Evolutionary conservation across 2,888 invertebrate species (phyloP).

Genomic region (Omphaloscelis lunosa): DNA sequence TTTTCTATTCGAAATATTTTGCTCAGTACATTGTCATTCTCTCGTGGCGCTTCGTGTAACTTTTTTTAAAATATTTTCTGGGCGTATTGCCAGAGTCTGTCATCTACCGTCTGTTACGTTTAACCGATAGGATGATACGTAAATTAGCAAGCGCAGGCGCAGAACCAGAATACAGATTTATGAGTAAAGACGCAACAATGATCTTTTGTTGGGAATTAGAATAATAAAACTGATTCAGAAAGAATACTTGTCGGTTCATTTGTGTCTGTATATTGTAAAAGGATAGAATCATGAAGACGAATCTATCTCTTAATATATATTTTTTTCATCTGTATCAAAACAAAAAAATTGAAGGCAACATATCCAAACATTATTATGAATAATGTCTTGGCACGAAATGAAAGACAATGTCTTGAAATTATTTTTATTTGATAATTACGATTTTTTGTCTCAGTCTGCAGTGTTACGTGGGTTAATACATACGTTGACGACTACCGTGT

Average conservation of each 20-base stretch:
- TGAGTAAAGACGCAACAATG: background rate
- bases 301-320: background rate
- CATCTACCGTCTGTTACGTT: background rate
- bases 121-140: background rate
- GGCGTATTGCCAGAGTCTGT: background rate
- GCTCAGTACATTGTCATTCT: background rate
- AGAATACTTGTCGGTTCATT: too few species aligned
- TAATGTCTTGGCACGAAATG: slow-evolving; percentile 53
- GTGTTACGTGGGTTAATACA: slow-evolving; percentile 38
- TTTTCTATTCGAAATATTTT: background rate
- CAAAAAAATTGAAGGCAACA: slow-evolving; percentile 7
- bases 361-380: slow-evolving; percentile 18
- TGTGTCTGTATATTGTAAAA: background rate
- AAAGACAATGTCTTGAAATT: slow-evolving; percentile 46
- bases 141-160: slow-evolving; percentile 10
- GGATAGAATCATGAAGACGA: background rate
- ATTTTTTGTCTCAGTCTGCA: slow-evolving; percentile 33
- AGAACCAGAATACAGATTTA: background rate
- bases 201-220: background rate
- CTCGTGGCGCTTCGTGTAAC: background rate
- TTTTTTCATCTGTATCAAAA: background rate
- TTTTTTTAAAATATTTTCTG: background rate
- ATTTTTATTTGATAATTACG: slow-evolving; percentile 57
- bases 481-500: slow-evolving; percentile 15
- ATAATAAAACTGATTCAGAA: background rate